phyloP scores from a whole-genome alignment of 1,140 invertebrate species.

The Meloidogyne hapla region DNA sequence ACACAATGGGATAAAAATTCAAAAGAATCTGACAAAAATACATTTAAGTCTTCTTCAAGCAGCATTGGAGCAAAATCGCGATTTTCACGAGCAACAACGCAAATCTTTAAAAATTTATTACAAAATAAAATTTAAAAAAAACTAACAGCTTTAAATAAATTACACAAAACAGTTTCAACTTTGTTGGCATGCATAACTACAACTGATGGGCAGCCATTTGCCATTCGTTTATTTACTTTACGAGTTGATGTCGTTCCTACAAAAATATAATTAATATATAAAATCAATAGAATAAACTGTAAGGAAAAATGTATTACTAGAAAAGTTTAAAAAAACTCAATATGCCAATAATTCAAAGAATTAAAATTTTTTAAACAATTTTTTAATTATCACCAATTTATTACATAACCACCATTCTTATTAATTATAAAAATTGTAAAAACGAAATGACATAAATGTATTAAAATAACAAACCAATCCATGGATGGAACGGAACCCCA shows the following conservation, averaged over 20 bases:
- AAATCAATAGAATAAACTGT: background rate
- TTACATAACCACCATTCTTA: too few species aligned
- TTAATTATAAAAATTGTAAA: too few species aligned
- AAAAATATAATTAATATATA: background rate
- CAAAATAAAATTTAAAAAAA: background rate
- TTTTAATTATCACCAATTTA: too few species aligned
- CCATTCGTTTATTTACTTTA: conserved; percentile 14
- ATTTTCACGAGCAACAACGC: conserved; percentile 1
- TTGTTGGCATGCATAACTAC: conserved; percentile 15
- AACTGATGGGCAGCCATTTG: background rate
- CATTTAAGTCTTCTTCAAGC: background rate
- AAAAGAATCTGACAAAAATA: conserved; percentile 11
- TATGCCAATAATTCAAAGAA: too few species aligned
- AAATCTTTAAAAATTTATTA: background rate
- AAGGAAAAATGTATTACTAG: too few species aligned
- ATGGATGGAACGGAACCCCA: background rate
- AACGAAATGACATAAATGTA: too few species aligned
- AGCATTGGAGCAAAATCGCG: background rate
- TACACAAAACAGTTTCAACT: conserved; percentile 27
- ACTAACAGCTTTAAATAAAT: conserved; percentile 24
- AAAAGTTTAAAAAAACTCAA: too few species aligned
- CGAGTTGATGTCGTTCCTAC: background rate
- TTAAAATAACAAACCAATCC: background rate
- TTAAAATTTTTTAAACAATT: too few species aligned
- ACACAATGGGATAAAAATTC: conserved; percentile 34